These are phyloP conservation scores for Mola mola DNA, from an alignment of 2,113 vertebrate genomes.

Conservation along the genomic window DNA sequence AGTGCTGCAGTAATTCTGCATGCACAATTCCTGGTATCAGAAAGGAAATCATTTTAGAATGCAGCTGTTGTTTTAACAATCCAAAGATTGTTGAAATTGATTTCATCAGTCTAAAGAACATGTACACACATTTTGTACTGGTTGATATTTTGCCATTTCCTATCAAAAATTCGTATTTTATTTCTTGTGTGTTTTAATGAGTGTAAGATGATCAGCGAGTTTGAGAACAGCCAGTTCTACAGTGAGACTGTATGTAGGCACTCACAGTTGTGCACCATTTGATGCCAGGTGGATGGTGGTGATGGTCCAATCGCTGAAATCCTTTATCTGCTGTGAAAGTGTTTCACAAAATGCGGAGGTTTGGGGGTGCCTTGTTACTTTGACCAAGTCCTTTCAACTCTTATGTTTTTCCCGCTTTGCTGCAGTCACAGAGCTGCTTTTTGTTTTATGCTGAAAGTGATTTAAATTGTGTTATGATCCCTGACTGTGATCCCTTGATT, in stretches of 20 bases:
- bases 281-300: not conserved
- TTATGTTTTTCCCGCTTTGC: not conserved
- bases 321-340: not conserved
- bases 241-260: not conserved
- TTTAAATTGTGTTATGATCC: not conserved
- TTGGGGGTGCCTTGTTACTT: not conserved
- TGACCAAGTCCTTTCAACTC: not conserved
- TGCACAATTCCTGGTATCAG: too few species aligned
- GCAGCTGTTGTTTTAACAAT: too few species aligned
- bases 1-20: too few species aligned
- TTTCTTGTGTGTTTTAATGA: too few species aligned
- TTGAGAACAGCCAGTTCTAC: not conserved
- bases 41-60: too few species aligned
- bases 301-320: not conserved
- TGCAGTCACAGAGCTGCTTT: slow-evolving; percentile 11
- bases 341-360: slow-evolving; percentile 9
- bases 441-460: not conserved
- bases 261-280: slow-evolving; percentile 2
- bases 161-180: too few species aligned
- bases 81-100: too few species aligned
- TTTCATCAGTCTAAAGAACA: too few species aligned
- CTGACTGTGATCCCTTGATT: too few species aligned
- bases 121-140: too few species aligned
- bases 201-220: too few species aligned
- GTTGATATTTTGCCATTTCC: too few species aligned